These are phyloP conservation scores for Pseudomyrmex flavicornis DNA, from an alignment of 1,140 invertebrate genomes.

Conservation along the genomic window DNA sequence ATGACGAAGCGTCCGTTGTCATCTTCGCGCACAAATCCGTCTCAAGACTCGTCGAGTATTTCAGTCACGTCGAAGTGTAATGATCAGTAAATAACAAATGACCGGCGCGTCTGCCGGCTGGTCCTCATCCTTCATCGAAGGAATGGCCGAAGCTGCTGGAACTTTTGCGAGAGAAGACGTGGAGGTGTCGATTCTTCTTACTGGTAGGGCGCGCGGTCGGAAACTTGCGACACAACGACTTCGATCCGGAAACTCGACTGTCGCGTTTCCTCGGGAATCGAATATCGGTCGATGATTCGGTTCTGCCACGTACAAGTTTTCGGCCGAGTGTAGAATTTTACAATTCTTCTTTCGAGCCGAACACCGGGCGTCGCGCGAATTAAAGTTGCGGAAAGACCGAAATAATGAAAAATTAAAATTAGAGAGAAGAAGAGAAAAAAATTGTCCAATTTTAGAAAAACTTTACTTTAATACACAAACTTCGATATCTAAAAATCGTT, in stretches of 20 bases:
- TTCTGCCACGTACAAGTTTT: constrained; percentile 25
- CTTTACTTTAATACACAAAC: too few species aligned
- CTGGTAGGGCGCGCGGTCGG: constrained; percentile 4
- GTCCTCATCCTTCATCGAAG: constrained; percentile 72
- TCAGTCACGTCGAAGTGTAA: constrained; percentile 76
- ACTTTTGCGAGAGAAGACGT: constrained; percentile 58
- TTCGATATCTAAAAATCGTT: too few species aligned
- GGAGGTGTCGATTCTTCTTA: constrained; percentile 46
- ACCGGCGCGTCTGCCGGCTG: constrained; percentile 48
- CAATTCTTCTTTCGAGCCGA: constrained; percentile 15
- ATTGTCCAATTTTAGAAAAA: too few species aligned
- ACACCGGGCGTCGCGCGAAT: background rate
- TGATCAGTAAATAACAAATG: constrained; percentile 79
- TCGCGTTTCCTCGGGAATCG: constrained; percentile 10
- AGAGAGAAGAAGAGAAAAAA: too few species aligned
- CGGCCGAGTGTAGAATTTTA: constrained; percentile 7
- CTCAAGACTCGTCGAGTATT: constrained; percentile 55
- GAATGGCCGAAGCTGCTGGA: constrained; percentile 61
- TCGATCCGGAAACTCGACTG: constrained; percentile 21
- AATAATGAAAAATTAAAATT: too few species aligned
- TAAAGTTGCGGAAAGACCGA: background rate
- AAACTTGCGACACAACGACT: constrained; percentile 55
- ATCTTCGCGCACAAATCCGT: constrained; percentile 15
- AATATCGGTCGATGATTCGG: constrained; percentile 6
- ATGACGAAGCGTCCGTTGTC: constrained; percentile 9